Conservation (phyloP, 2,113 vertebrate species). For the Sylvietta virens region DNA sequence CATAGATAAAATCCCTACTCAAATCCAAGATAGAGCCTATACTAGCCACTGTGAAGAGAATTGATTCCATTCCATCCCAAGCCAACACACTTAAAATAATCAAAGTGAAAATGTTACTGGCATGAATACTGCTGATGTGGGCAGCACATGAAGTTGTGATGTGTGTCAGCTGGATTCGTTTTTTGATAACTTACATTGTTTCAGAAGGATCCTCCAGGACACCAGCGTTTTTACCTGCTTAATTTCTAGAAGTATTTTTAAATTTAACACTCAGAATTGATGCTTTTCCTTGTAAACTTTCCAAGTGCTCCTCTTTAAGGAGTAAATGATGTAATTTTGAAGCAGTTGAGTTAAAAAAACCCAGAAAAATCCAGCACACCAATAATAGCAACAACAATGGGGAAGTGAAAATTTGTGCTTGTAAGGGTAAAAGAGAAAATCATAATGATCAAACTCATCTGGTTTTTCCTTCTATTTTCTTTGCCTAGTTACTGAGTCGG, state of each 20-base stretch:
- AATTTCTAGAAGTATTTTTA: background rate
- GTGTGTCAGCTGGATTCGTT: background rate
- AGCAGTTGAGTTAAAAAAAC: background rate
- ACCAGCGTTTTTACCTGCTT: background rate
- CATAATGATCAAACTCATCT: background rate
- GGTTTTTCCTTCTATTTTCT: background rate
- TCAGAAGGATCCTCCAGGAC: background rate
- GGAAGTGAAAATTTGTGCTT: background rate
- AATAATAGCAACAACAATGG: fast-evolving
- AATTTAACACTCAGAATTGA: background rate
- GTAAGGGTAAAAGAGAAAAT: background rate
- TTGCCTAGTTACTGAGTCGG: slow-evolving; percentile 86
- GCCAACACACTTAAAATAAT: background rate
- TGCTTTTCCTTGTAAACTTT: background rate
- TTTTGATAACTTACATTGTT: background rate
- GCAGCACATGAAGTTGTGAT: background rate
- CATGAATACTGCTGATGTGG: background rate
- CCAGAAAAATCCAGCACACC: fast-evolving
- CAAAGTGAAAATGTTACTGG: background rate
- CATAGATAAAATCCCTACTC: background rate
- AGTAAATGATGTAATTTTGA: background rate
- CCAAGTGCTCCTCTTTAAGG: background rate
- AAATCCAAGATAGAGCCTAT: background rate
- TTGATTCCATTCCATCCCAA: background rate
- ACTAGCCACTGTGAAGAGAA: background rate